A percentile compares a stretch with the other conserved stretches of the same genome.
Evolutionary conservation across 2,113 vertebrate species (phyloP).

Genomic region (Steatornis caripensis): DNA sequence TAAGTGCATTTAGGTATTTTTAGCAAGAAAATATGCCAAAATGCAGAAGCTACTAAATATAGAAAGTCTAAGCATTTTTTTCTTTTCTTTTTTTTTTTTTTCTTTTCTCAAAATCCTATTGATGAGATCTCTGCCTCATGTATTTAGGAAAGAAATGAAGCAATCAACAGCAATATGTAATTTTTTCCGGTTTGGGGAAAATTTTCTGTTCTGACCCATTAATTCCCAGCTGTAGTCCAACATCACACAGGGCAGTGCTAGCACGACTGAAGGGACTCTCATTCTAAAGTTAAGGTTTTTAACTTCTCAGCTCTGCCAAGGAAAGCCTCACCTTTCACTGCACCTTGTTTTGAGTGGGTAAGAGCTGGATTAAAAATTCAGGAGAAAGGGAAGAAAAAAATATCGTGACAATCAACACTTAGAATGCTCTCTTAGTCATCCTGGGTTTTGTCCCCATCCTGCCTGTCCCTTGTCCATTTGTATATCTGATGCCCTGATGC

Average conservation of each 20-base stretch:
- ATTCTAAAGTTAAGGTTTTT: background rate
- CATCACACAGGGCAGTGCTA: background rate
- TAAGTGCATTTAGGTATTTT: slow-evolving; percentile 59
- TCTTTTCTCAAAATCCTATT: background rate
- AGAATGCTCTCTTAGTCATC: background rate
- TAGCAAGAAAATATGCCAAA: slow-evolving; percentile 58
- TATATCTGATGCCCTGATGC: background rate
- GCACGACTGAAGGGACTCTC: background rate
- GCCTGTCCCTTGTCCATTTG: background rate
- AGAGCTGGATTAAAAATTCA: background rate
- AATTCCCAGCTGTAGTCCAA: slow-evolving; percentile 43
- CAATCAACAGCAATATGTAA: slow-evolving; percentile 16
- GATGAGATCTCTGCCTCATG: background rate
- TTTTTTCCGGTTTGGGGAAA: background rate
- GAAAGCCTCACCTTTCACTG: background rate
- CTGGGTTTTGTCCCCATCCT: background rate
- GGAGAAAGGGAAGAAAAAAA: background rate
- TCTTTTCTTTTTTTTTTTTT: background rate
- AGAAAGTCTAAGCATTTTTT: background rate
- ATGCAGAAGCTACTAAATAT: slow-evolving; percentile 52
- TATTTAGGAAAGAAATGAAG: slow-evolving; percentile 54
- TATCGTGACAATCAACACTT: background rate
- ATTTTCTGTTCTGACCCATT: slow-evolving; percentile 15
- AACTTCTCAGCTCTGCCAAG: background rate
- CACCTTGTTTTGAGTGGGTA: background rate